Conservation (phyloP, 2,113 vertebrate species). For the Phaethornis superciliosus region DNA sequence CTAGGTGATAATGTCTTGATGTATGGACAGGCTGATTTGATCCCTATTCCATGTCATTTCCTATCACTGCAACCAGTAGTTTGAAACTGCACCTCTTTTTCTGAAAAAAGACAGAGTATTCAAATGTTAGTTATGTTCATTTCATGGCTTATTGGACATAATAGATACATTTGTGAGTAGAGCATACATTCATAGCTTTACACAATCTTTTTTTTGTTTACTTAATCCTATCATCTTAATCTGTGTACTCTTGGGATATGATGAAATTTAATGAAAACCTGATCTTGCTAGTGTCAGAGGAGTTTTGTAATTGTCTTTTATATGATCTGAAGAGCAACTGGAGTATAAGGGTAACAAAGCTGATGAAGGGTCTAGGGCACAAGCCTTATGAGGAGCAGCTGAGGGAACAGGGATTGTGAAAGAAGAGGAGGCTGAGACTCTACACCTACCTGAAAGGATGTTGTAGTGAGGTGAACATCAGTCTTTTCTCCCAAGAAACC, state of each 20-base stretch:
- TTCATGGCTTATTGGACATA: background rate
- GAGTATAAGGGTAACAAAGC: too few relatives aligned
- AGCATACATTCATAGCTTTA: background rate
- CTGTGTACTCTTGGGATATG: background rate
- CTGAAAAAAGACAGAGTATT: background rate
- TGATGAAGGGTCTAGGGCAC: too few relatives aligned
- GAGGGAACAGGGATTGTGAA: too few relatives aligned
- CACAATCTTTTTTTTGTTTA: background rate
- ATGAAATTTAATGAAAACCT: background rate
- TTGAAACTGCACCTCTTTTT: background rate
- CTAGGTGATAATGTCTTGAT: background rate
- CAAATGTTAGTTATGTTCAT: background rate
- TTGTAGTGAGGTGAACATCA: too few relatives aligned
- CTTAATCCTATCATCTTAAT: constrained; percentile 9
- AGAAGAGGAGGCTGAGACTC: too few relatives aligned
- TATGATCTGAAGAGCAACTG: too few relatives aligned
- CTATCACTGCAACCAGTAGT: background rate
- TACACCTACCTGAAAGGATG: too few relatives aligned
- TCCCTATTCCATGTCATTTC: background rate
- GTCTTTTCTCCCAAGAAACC: too few relatives aligned
- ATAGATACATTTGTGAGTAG: background rate
- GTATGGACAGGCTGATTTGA: background rate
- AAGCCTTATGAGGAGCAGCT: too few relatives aligned
- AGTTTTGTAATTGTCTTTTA: background rate
- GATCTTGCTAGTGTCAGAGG: background rate